These are phyloP conservation scores for Thera britannica DNA, from an alignment of 2,888 invertebrate species.

Conservation along the genomic window DNA sequence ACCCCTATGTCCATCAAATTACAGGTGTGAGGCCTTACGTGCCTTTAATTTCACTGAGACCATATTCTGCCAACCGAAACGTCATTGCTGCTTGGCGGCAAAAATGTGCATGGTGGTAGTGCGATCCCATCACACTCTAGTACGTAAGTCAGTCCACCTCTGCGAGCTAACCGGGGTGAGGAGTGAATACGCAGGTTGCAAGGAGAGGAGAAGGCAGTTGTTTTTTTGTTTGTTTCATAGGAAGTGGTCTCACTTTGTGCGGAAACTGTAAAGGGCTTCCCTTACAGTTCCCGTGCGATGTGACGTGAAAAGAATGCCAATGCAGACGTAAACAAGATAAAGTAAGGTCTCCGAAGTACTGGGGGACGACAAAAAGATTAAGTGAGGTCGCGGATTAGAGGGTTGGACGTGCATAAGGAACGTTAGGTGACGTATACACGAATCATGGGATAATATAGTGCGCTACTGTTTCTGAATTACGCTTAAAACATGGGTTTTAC, in stretches of 20 bases:
- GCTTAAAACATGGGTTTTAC: neutral
- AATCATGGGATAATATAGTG: constrained; percentile 6
- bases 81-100: too few relatives aligned
- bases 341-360: constrained; percentile 48
- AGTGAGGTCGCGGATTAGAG: constrained; percentile 55
- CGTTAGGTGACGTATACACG: constrained; percentile 31
- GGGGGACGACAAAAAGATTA: constrained; percentile 54
- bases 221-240: too few relatives aligned
- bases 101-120: too few relatives aligned
- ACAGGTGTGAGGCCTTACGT: too few relatives aligned
- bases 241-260: neutral
- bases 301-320: neutral
- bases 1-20: too few relatives aligned
- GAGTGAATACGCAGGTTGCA: too few relatives aligned
- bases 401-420: constrained; percentile 40
- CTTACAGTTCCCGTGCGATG: neutral
- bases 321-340: constrained; percentile 46
- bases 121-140: too few relatives aligned
- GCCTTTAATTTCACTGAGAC: too few relatives aligned
- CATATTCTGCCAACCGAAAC: too few relatives aligned
- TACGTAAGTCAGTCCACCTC: too few relatives aligned
- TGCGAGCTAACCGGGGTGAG: too few relatives aligned
- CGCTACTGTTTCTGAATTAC: neutral
- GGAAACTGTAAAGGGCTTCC: constrained; percentile 1
- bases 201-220: too few relatives aligned